phyloP scores from a whole-genome alignment of 1,140 invertebrate species.

The Amyelois transitella region DNA sequence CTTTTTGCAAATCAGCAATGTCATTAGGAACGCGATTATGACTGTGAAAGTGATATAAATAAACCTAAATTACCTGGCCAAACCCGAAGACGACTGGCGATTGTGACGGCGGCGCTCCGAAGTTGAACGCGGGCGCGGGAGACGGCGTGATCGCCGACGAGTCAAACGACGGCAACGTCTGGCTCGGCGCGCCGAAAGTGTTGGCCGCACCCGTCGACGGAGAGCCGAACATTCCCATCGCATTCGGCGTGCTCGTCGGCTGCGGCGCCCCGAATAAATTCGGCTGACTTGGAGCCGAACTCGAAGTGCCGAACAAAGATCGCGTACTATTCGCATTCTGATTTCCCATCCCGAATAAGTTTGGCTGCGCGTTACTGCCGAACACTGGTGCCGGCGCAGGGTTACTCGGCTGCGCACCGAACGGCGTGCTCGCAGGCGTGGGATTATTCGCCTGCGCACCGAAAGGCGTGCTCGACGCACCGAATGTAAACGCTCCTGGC shows the following conservation, averaged over 20 bases:
- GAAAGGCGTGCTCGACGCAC: constrained; percentile 10
- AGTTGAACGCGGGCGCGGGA: constrained; percentile 28
- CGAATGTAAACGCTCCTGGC: constrained; percentile 18
- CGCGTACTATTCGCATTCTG: constrained; percentile 24
- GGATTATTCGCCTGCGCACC: constrained; percentile 8
- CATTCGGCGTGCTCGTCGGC: constrained; percentile 17
- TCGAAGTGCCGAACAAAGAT: constrained; percentile 24
- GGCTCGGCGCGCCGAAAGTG: constrained; percentile 34
- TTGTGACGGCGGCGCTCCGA: constrained; percentile 37
- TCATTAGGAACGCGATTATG: too few species aligned
- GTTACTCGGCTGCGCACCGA: constrained; percentile 9
- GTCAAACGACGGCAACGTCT: constrained; percentile 34
- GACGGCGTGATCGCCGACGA: constrained; percentile 11
- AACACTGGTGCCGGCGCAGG: constrained; percentile 18
- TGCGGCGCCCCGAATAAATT: constrained; percentile 36
- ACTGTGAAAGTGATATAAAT: too few species aligned
- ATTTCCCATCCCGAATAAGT: constrained; percentile 37
- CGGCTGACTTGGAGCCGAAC: constrained; percentile 18
- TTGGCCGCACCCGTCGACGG: constrained; percentile 21
- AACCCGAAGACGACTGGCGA: constrained; percentile 39
- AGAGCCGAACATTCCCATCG: constrained; percentile 37
- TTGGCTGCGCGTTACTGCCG: constrained; percentile 24
- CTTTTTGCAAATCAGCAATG: too few species aligned
- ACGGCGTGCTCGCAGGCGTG: constrained; percentile 8
- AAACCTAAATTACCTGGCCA: constrained; percentile 46